Evolutionary conservation across 2,888 invertebrate genomes (phyloP).

Genomic region (Drosophila cognata): DNA sequence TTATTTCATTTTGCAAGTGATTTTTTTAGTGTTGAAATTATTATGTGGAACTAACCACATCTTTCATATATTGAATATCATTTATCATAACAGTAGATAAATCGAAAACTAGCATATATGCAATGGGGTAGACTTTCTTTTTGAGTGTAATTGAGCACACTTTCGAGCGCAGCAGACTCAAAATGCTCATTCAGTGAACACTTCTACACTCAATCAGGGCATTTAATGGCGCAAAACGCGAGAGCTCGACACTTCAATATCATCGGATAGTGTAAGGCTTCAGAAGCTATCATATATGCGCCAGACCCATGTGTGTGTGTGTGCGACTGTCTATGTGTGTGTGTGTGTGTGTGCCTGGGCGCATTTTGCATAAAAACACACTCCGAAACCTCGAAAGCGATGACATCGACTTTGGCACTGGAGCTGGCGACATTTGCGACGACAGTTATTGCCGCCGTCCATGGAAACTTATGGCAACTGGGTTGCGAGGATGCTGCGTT

Average conservation of each 20-base stretch:
- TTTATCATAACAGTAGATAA: background rate
- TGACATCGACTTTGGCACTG: slow-evolving; percentile 45
- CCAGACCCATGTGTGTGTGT: slow-evolving; percentile 3
- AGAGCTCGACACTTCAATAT: slow-evolving; percentile 34
- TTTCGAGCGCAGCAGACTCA: slow-evolving; percentile 52
- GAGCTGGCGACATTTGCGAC: slow-evolving; percentile 77
- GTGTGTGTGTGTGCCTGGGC: slow-evolving; percentile 40
- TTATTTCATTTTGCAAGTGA: too few species aligned
- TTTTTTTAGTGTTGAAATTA: background rate
- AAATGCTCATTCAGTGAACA: slow-evolving; percentile 76
- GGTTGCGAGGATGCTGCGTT: slow-evolving; percentile 15
- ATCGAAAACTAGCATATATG: too few species aligned
- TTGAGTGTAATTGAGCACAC: slow-evolving; percentile 32
- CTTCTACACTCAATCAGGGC: slow-evolving; percentile 79
- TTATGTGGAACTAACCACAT: background rate
- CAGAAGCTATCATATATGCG: slow-evolving; percentile 39
- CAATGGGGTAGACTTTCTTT: background rate
- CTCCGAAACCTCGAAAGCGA: slow-evolving; percentile 62
- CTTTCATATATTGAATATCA: background rate
- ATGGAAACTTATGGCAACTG: slow-evolving; percentile 73
- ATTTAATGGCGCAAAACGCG: slow-evolving; percentile 76
- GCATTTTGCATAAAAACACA: slow-evolving; percentile 78
- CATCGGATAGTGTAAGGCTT: slow-evolving; percentile 29
- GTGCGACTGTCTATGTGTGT: background rate
- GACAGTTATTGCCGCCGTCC: slow-evolving; percentile 78